Conservation (phyloP, 30 jellyfish, hydroid and myxozoan species). For the Pelagia noctiluca region DNA sequence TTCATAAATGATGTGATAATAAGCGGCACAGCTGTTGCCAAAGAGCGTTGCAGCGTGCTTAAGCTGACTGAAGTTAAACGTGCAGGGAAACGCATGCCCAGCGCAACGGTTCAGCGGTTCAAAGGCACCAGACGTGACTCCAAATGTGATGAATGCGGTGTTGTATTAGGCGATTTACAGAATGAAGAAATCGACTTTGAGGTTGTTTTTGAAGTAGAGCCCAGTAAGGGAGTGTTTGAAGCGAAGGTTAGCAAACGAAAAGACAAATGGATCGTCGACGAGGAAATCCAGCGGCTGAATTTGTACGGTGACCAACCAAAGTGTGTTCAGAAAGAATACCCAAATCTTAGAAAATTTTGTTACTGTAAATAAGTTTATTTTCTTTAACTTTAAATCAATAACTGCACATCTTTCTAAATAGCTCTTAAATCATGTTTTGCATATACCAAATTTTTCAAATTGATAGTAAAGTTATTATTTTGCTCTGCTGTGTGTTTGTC, state of each 20-base stretch:
- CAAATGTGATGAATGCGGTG: constrained; percentile 75
- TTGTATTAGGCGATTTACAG: neutral
- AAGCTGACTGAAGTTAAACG: constrained; percentile 15
- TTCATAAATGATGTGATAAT: constrained; percentile 56
- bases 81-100: constrained; percentile 56
- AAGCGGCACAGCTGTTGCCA: constrained; percentile 25
- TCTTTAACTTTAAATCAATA: no score
- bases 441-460: no score
- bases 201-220: constrained; percentile 74
- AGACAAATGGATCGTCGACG: constrained; percentile 1
- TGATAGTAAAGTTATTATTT: no score
- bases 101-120: constrained; percentile 59
- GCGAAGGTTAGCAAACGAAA: constrained; percentile 39
- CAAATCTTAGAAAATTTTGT: constrained; percentile 62
- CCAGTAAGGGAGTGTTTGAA: constrained; percentile 81
- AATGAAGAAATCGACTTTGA: constrained; percentile 42
- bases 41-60: constrained; percentile 16
- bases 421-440: no score
- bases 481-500: no score
- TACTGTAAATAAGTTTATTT: constrained; percentile 59
- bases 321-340: constrained; percentile 55
- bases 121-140: constrained; percentile 19
- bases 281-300: constrained; percentile 58
- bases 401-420: no score
- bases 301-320: constrained; percentile 73